phyloP scores from a whole-genome alignment of 1,140 invertebrate genomes.

The Popillia japonica region DNA sequence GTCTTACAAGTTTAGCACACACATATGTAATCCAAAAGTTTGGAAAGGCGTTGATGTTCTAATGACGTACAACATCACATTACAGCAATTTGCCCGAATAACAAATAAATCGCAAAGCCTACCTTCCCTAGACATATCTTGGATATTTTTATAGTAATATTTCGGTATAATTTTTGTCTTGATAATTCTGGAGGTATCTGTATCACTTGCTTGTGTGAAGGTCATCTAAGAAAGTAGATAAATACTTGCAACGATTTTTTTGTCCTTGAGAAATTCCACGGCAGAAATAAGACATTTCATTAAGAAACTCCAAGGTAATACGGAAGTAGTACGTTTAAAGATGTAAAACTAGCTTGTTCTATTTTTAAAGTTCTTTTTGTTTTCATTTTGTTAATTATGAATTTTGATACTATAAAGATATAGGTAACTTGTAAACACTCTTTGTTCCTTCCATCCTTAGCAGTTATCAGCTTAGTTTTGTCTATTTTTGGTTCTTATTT shows the following conservation, averaged over 20 bases:
- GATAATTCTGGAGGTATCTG: neutral
- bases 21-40: too few species aligned
- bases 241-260: slow-evolving; percentile 26
- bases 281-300: slow-evolving; percentile 16
- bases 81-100: neutral
- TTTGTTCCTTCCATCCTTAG: too few species aligned
- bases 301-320: slow-evolving; percentile 30
- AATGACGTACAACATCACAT: neutral
- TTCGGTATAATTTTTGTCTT: slow-evolving; percentile 14
- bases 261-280: slow-evolving; percentile 32
- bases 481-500: too few species aligned
- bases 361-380: neutral
- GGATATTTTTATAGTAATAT: slow-evolving; percentile 2
- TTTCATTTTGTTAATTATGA: neutral
- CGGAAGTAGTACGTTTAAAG: slow-evolving; percentile 14
- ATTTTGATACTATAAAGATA: too few species aligned
- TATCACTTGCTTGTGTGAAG: slow-evolving; percentile 6
- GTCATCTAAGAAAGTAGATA: slow-evolving; percentile 32
- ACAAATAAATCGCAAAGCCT: neutral
- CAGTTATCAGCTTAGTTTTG: too few species aligned
- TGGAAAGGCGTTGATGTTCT: neutral
- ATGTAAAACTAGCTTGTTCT: neutral
- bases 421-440: too few species aligned
- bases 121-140: neutral
- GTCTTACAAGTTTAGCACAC: too few species aligned